These are phyloP conservation scores for Leucopsar rothschildi DNA, from an alignment of 2,113 vertebrate genomes.

Conservation along the genomic window DNA sequence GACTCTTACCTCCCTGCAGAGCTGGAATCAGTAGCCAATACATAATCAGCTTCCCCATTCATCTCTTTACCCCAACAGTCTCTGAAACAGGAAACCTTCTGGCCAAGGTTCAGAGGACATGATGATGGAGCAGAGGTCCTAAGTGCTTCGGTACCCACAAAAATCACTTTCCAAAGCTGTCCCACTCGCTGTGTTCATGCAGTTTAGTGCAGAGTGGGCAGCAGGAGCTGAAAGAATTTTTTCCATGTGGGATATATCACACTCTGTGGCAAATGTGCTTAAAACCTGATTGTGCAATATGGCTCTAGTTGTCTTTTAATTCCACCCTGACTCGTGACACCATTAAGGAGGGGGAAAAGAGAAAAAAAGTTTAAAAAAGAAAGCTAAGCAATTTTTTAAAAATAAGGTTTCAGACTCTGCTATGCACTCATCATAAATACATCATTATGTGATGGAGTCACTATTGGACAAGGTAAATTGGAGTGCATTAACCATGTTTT, in stretches of 20 bases:
- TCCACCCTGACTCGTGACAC: background rate
- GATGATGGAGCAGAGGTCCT: background rate
- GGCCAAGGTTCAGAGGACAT: background rate
- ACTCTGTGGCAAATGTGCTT: background rate
- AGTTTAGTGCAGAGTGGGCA: background rate
- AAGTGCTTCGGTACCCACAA: background rate
- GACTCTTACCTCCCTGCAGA: background rate
- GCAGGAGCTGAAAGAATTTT: background rate
- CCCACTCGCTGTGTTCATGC: background rate
- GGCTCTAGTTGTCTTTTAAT: background rate
- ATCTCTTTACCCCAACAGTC: background rate
- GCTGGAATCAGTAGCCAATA: background rate
- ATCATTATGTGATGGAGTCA: background rate
- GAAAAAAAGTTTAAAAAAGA: background rate
- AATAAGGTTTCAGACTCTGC: background rate
- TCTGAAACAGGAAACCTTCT: background rate
- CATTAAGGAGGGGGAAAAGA: accelerated
- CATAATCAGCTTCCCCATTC: background rate
- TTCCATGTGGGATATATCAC: background rate
- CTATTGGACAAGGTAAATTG: background rate
- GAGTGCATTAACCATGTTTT: background rate
- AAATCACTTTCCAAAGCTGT: background rate
- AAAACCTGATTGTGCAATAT: background rate
- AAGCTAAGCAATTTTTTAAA: background rate
- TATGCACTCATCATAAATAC: background rate